Conservation (phyloP, 2,888 invertebrate species). For the Lepidocyrtoides sp. region DNA sequence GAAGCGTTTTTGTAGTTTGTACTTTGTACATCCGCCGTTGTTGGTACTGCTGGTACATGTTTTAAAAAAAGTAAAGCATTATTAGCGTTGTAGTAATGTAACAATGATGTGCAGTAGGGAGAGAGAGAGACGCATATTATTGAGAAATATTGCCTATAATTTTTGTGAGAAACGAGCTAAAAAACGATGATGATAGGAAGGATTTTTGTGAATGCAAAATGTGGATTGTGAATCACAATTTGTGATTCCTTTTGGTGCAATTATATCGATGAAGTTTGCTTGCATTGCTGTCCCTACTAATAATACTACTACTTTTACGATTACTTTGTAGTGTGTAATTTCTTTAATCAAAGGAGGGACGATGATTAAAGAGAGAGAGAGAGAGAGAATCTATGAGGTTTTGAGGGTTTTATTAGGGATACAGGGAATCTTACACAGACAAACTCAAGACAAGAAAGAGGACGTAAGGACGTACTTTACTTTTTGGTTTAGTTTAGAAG, state of each 20-base stretch:
- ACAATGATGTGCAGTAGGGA: background rate
- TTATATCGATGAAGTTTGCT: background rate
- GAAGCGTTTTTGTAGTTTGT: background rate
- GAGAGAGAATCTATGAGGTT: background rate
- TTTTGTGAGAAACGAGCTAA: constrained; percentile 38
- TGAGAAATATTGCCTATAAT: background rate
- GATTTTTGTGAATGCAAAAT: constrained; percentile 27
- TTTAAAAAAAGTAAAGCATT: background rate
- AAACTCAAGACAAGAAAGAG: background rate
- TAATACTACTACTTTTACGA: too few species aligned
- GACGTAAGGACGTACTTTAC: background rate
- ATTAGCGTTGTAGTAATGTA: constrained; percentile 3
- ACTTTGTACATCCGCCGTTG: background rate
- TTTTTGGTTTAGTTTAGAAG: background rate
- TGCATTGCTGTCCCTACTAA: too few species aligned
- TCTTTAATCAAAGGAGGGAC: constrained; percentile 24
- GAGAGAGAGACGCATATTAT: background rate
- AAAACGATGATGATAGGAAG: constrained; percentile 29
- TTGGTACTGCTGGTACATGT: background rate
- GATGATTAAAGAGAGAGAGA: background rate
- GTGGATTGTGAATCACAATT: too few species aligned
- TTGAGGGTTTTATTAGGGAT: background rate
- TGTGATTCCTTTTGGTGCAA: background rate
- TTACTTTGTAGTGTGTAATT: background rate
- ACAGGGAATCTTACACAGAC: background rate